Evolutionary conservation across 1,140 invertebrate genomes (phyloP).

Genomic region (Stegodyphus mimosarum): DNA sequence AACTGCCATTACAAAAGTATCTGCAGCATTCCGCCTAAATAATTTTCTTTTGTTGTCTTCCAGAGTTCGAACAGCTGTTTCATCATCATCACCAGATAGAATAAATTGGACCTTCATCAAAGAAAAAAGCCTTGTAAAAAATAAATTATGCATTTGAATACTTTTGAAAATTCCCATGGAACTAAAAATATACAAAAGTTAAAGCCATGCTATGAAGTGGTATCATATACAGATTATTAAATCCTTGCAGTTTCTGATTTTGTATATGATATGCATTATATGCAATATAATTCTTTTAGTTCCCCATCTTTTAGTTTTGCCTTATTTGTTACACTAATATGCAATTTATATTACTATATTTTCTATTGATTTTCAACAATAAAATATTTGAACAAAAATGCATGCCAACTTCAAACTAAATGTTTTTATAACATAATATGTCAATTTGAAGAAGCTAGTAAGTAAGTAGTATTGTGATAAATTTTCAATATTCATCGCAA

Average conservation of each 20-base stretch:
- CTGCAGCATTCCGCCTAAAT: slow-evolving; percentile 68
- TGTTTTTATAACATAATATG: too few species aligned
- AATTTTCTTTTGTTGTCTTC: slow-evolving; percentile 69
- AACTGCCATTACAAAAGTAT: slow-evolving; percentile 71
- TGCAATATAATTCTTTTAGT: too few species aligned
- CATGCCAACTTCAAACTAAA: too few species aligned
- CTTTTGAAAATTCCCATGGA: background rate
- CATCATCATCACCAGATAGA: slow-evolving; percentile 70
- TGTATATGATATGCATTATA: too few species aligned
- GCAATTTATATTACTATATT: too few species aligned
- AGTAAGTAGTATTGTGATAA: too few species aligned
- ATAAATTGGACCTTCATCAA: slow-evolving; percentile 69
- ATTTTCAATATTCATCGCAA: too few species aligned
- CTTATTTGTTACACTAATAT: background rate
- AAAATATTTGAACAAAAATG: too few species aligned
- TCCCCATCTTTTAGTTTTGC: background rate
- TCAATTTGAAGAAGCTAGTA: too few species aligned
- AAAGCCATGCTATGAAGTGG: background rate
- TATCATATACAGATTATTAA: too few species aligned
- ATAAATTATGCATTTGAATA: background rate
- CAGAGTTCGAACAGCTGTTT: slow-evolving; percentile 67
- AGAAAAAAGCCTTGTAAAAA: background rate
- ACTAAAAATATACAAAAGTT: background rate
- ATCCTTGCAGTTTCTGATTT: too few species aligned
- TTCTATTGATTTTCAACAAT: too few species aligned